A percentile compares a stretch with the other conserved stretches of the same genome.
phyloP scores from a whole-genome alignment of 2,113 vertebrate genomes.

The Silurus asotus region DNA sequence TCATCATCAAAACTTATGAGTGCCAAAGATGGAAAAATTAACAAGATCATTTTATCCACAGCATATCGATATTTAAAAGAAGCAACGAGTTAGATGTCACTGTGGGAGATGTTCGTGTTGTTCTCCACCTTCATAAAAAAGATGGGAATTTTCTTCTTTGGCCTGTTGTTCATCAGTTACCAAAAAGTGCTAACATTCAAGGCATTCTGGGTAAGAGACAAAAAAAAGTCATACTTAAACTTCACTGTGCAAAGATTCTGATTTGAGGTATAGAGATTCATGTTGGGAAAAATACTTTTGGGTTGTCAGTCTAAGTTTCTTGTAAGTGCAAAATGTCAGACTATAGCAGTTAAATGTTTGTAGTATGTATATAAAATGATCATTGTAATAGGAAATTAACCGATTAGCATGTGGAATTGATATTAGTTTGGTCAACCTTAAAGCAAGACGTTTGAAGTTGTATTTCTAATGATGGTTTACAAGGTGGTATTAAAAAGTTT shows the following conservation, averaged over 20 bases:
- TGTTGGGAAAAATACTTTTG: neutral
- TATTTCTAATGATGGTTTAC: no score
- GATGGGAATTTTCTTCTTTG: conserved; percentile 56
- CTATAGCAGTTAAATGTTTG: no score
- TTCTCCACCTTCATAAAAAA: conserved; percentile 59
- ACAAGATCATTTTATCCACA: conserved; percentile 29
- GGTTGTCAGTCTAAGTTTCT: no score
- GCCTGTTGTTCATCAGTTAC: conserved; percentile 60
- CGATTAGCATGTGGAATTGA: no score
- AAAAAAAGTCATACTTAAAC: neutral
- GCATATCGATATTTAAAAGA: conserved; percentile 51
- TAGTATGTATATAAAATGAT: no score
- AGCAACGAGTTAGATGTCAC: conserved; percentile 60
- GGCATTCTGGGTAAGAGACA: conserved; percentile 62
- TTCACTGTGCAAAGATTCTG: neutral
- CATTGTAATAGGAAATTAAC: no score
- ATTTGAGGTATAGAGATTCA: neutral
- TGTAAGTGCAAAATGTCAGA: no score
- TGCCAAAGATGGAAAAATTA: neutral
- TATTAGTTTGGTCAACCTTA: no score
- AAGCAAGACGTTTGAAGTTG: no score
- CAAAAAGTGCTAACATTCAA: conserved; percentile 11
- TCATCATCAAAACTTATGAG: neutral
- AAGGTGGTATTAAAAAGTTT: no score
- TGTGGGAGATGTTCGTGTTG: conserved; percentile 45